Evolutionary conservation across 2,888 invertebrate species (phyloP).

Genomic region (Lottia scabra): DNA sequence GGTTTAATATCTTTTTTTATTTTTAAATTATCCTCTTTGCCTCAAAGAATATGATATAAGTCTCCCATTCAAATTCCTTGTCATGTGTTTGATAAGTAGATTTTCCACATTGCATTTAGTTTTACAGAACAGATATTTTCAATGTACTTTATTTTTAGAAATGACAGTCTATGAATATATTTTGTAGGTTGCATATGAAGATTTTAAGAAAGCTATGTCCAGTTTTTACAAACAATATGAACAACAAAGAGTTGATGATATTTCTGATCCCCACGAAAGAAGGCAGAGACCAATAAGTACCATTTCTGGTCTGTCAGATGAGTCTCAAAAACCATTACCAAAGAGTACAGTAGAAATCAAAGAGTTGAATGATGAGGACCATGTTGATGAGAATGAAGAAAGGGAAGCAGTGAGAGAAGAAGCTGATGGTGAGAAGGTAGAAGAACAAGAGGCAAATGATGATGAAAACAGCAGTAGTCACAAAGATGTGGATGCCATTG

Average conservation of each 20-base stretch:
- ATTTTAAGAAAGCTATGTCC: conserved; percentile 96
- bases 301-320: conserved; percentile 80
- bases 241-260: conserved; percentile 91
- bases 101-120: too few relatives aligned
- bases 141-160: too few relatives aligned
- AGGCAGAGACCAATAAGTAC: conserved; percentile 95
- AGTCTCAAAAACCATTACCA: conserved; percentile 35
- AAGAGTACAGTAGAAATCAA: conserved; percentile 59
- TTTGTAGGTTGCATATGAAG: conserved; percentile 92
- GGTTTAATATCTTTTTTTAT: too few relatives aligned
- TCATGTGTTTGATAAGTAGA: too few relatives aligned
- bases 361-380: conserved; percentile 39
- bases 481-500: conserved; percentile 29
- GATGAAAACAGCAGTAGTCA: conserved; percentile 22
- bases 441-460: conserved; percentile 47
- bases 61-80: too few relatives aligned
- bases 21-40: too few relatives aligned
- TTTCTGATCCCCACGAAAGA: conserved; percentile 92
- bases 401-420: conserved; percentile 21
- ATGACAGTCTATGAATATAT: too few relatives aligned
- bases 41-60: too few relatives aligned
- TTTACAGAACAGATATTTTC: too few relatives aligned
- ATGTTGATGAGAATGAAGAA: conserved; percentile 10
- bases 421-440: conserved; percentile 28
- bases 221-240: conserved; percentile 88